These are phyloP conservation scores for Odocoileus virginianus DNA, from an alignment of 2,113 vertebrate species.

Conservation along the genomic window DNA sequence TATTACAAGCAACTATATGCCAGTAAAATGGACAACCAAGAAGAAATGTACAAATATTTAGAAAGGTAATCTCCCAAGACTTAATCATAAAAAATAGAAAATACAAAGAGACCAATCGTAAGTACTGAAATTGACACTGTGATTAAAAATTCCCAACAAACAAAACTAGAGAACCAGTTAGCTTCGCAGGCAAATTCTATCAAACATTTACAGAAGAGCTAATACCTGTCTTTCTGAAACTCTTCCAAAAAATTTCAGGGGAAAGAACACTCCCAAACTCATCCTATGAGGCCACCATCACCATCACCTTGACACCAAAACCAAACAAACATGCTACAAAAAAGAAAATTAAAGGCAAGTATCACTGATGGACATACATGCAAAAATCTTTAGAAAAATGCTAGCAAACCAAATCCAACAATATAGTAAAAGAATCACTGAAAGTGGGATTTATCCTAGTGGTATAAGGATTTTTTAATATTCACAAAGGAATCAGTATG, in stretches of 20 bases:
- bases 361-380: not conserved
- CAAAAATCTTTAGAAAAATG: not conserved
- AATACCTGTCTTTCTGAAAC: not conserved
- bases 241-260: not conserved
- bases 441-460: not conserved
- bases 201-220: not conserved
- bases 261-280: not conserved
- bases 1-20: not conserved
- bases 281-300: not conserved
- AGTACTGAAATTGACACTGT: not conserved
- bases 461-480: not conserved
- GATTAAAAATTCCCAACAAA: not conserved
- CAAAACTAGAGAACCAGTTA: not conserved
- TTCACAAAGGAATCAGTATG: not conserved
- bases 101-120: not conserved
- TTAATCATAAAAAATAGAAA: not conserved
- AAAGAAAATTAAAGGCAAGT: not conserved
- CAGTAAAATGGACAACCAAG: not conserved
- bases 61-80: not conserved
- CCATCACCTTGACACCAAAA: not conserved
- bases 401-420: not conserved
- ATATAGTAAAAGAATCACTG: not conserved
- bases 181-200: not conserved
- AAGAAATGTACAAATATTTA: not conserved
- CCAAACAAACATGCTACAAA: not conserved